Percentiles rank a stretch among this genome's conserved stretches.
Evolutionary conservation across 2,113 vertebrate species (phyloP).

Genomic region (Xenopus tropicalis): UCB_Xtro_10.0 CM004448.2:80532501-80533000

Average conservation of each 20-base stretch:
- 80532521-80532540: neutral
- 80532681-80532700: neutral
- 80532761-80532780: constrained; percentile 26
- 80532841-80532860: constrained; percentile 8
- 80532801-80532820: constrained; percentile 37
- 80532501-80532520: neutral
- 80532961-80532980: constrained; percentile 29
- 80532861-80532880: constrained; percentile 18
- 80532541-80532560: constrained; percentile 12
- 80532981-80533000: constrained; percentile 26
- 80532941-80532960: constrained; percentile 25
- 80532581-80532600: constrained; percentile 17
- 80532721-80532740: constrained; percentile 18
- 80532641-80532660: constrained; percentile 13
- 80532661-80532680: constrained; percentile 15
- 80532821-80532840: constrained; percentile 21
- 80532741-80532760: constrained; percentile 19
- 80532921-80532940: constrained; percentile 38
- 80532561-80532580: constrained; percentile 17
- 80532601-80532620: constrained; percentile 17
- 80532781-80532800: constrained; percentile 33
- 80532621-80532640: constrained; percentile 8
- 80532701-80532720: constrained; percentile 18
- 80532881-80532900: constrained; percentile 29
- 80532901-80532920: constrained; percentile 27